These are phyloP conservation scores for Synergus laeviventris DNA, from an alignment of 2,888 invertebrate genomes.

Conservation along the genomic window DNA sequence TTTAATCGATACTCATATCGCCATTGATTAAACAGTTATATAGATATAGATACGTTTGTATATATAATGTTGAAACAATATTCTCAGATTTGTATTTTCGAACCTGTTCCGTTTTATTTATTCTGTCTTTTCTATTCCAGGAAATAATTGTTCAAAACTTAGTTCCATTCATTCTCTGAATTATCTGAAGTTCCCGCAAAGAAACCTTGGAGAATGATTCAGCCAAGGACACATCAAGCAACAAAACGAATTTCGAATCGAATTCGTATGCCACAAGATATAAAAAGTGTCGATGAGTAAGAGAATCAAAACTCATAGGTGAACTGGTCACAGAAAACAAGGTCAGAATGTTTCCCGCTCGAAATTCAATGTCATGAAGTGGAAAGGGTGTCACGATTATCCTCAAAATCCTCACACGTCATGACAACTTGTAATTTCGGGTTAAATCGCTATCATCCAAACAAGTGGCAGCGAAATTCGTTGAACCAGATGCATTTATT, in stretches of 20 bases:
- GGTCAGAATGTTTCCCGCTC: slow-evolving; percentile 50
- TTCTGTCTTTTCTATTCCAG: not conserved
- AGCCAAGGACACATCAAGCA: not conserved
- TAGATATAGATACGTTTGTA: not conserved
- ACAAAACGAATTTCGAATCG: not conserved
- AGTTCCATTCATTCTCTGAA: not conserved
- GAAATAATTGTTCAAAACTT: not conserved
- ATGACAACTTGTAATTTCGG: slow-evolving; percentile 67
- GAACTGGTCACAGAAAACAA: slow-evolving; percentile 25
- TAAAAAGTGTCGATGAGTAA: slow-evolving; percentile 6
- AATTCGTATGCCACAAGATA: not conserved
- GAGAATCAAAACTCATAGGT: not conserved
- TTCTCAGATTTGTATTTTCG: not conserved
- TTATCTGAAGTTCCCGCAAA: not conserved
- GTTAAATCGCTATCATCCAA: slow-evolving; percentile 39
- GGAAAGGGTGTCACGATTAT: slow-evolving; percentile 44
- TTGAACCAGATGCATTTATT: slow-evolving; percentile 25
- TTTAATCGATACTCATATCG: not conserved
- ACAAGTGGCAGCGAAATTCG: slow-evolving; percentile 41
- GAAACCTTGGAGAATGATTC: not conserved
- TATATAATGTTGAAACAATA: not conserved
- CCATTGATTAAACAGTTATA: not conserved
- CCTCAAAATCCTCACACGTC: slow-evolving; percentile 62
- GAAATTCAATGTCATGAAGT: slow-evolving; percentile 52
- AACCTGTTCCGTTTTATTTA: not conserved